Evolutionary conservation across 2,113 vertebrate genomes (phyloP).

Genomic region (Marmota monax): DNA sequence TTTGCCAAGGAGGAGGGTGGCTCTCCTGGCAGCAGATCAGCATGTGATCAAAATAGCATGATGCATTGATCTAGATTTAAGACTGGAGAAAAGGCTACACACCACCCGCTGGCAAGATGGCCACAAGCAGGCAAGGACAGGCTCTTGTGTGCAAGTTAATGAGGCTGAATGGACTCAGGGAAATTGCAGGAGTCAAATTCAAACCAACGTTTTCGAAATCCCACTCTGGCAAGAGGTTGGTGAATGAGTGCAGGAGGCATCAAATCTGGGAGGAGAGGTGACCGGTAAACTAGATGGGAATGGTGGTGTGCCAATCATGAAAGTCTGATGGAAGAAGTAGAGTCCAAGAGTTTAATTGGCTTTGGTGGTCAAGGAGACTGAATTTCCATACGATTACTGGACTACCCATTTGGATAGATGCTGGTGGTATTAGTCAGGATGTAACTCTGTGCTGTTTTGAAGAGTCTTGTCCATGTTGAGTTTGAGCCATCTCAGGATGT

Average conservation of each 20-base stretch:
- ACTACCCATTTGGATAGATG: neutral
- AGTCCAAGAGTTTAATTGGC: neutral
- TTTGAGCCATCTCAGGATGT: neutral
- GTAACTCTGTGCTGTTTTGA: neutral
- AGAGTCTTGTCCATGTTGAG: neutral
- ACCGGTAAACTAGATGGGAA: neutral
- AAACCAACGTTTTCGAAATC: neutral
- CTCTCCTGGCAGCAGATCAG: neutral
- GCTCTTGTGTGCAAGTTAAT: neutral
- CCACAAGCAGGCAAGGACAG: neutral
- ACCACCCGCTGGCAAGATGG: too few relatives aligned
- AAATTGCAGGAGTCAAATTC: neutral
- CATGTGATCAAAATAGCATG: fast-evolving
- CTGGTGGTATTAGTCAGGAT: neutral
- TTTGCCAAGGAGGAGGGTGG: neutral
- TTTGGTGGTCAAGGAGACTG: neutral
- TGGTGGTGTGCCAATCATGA: neutral
- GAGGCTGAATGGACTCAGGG: neutral
- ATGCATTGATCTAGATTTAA: neutral
- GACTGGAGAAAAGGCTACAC: neutral
- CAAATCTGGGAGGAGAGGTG: neutral
- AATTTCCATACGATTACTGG: neutral
- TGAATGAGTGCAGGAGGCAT: fast-evolving
- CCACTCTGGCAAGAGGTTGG: too few relatives aligned
- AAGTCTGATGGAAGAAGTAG: neutral